Conservation (phyloP, 2,113 vertebrate genomes). For the mouse (Mus musculus) region GRCm39 chr11:77093001-77093500, state of each 20-base stretch:
- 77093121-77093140: background rate
- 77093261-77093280: background rate
- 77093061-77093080: background rate
- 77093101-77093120: constrained; percentile 1
- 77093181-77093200: constrained; percentile 2
- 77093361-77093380: background rate
- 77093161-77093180: background rate
- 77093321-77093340: background rate
- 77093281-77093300: background rate
- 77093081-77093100: constrained; percentile 22
- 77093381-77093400: background rate
- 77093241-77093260: background rate
- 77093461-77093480: background rate
- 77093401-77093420: background rate
- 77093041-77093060: constrained; percentile 2
- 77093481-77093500: background rate
- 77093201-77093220: background rate
- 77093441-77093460: background rate
- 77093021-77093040: background rate
- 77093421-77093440: background rate
- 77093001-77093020: background rate
- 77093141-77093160: constrained; percentile 28
- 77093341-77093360: background rate
- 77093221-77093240: background rate
- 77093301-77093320: background rate